phyloP scores from a whole-genome alignment of 1,140 invertebrate species.

The Lutraria rhynchaena region DNA sequence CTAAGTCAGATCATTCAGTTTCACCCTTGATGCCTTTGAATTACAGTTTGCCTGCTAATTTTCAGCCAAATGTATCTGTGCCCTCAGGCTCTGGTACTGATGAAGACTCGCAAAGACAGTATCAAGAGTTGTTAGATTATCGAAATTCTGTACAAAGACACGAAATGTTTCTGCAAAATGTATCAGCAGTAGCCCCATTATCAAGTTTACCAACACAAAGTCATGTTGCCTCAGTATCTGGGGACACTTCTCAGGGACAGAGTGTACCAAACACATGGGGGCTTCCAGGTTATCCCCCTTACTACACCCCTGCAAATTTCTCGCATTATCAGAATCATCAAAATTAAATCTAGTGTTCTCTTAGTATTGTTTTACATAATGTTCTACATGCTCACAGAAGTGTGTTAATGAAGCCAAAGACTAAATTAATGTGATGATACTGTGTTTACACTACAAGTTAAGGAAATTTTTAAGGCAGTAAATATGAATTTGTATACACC shows the following conservation, averaged over 20 bases:
- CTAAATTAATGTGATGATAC: background rate
- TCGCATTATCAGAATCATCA: constrained; percentile 47
- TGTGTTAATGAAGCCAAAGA: background rate
- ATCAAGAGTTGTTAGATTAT: constrained; percentile 15
- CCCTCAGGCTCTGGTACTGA: background rate
- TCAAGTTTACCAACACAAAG: background rate
- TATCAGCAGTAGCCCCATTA: background rate
- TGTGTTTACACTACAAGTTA: no score
- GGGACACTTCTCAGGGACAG: constrained; percentile 13
- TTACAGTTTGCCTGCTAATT: constrained; percentile 39
- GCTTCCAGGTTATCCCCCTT: constrained; percentile 28
- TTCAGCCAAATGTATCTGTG: background rate
- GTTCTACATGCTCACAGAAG: background rate
- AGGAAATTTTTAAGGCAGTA: no score
- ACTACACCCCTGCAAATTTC: constrained; percentile 45
- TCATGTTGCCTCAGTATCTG: background rate
- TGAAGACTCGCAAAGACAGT: constrained; percentile 4
- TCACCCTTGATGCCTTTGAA: constrained; percentile 20
- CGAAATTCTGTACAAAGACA: background rate
- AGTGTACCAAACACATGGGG: constrained; percentile 4
- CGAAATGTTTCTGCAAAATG: constrained; percentile 10
- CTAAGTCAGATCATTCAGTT: background rate
- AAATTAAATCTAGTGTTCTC: no score
- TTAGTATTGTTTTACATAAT: no score
- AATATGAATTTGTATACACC: no score